Evolutionary conservation across 2,888 invertebrate genomes (phyloP).

Genomic region (Geotrupes spiniger): DNA sequence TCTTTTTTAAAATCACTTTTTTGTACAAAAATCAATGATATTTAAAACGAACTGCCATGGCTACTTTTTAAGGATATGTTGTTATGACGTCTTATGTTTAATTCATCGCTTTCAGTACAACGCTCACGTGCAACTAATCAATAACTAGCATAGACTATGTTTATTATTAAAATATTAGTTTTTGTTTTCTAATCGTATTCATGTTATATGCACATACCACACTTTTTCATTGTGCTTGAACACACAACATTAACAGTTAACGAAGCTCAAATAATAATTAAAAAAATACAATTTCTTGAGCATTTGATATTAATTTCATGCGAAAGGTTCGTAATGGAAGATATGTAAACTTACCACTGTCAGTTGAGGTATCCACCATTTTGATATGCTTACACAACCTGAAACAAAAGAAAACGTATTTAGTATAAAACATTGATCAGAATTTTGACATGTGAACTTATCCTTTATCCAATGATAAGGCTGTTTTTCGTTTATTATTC

Average conservation of each 20-base stretch:
- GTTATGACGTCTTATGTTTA: slow-evolving; percentile 33
- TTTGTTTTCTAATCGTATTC: too few relatives aligned
- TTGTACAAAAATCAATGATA: too few relatives aligned
- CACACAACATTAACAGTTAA: background rate
- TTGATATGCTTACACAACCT: slow-evolving; percentile 47
- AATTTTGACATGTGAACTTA: too few relatives aligned
- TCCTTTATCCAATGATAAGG: too few relatives aligned
- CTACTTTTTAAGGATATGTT: slow-evolving; percentile 32
- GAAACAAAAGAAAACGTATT: slow-evolving; percentile 38
- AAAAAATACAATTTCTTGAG: slow-evolving; percentile 18
- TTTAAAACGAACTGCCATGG: slow-evolving; percentile 27
- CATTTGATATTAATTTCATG: slow-evolving; percentile 37
- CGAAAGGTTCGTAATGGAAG: slow-evolving; percentile 42
- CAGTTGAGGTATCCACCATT: slow-evolving; percentile 46
- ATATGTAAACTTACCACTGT: slow-evolving; percentile 47
- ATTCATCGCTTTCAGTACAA: too few relatives aligned
- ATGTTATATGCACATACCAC: slow-evolving; percentile 9
- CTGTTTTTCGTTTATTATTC: too few relatives aligned
- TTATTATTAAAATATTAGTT: slow-evolving; percentile 2
- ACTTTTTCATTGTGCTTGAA: background rate
- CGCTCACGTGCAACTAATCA: slow-evolving; percentile 13
- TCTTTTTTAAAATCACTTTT: too few relatives aligned
- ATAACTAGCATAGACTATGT: slow-evolving; percentile 8
- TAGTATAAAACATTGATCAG: too few relatives aligned
- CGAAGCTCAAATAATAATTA: slow-evolving; percentile 20